Conservation (phyloP, 2,888 invertebrate genomes). For the Tachina lurida region DNA sequence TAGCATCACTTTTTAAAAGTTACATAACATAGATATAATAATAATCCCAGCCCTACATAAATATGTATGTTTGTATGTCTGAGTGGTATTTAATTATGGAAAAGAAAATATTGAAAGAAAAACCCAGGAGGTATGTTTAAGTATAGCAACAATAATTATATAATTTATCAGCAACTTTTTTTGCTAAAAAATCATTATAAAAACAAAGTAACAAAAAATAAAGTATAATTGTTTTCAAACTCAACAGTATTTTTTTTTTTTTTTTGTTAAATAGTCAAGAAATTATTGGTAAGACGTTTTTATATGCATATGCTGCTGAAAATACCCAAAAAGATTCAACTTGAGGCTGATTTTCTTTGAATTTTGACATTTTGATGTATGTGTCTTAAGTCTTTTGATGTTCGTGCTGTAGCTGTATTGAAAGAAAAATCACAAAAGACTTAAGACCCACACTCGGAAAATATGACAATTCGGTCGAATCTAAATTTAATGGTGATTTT, state of each 20-base stretch:
- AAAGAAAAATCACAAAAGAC: too few species aligned
- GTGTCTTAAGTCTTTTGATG: too few species aligned
- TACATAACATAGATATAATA: conserved; percentile 22
- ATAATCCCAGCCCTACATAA: conserved; percentile 57
- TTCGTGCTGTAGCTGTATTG: too few species aligned
- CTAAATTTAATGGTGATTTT: too few species aligned
- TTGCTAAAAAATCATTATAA: conserved; percentile 58
- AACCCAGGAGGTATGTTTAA: conserved; percentile 65
- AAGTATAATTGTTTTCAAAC: conserved; percentile 69
- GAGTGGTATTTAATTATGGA: conserved; percentile 52
- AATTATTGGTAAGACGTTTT: neutral
- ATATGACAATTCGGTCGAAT: too few species aligned
- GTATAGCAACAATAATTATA: conserved; percentile 68
- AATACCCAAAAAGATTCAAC: too few species aligned
- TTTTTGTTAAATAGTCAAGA: neutral
- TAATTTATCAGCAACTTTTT: conserved; percentile 67
- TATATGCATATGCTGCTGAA: neutral
- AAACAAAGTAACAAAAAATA: conserved; percentile 60
- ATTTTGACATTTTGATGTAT: too few species aligned
- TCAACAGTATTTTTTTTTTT: conserved; percentile 36
- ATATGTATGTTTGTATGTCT: conserved; percentile 62
- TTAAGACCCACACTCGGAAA: too few species aligned
- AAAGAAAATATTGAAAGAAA: conserved; percentile 52
- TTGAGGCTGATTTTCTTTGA: too few species aligned
- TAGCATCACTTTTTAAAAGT: conserved; percentile 38